Evolutionary conservation across 2,797 vertebrate genomes (phyloP).

Genomic region (Gallirallus australis): DNA sequence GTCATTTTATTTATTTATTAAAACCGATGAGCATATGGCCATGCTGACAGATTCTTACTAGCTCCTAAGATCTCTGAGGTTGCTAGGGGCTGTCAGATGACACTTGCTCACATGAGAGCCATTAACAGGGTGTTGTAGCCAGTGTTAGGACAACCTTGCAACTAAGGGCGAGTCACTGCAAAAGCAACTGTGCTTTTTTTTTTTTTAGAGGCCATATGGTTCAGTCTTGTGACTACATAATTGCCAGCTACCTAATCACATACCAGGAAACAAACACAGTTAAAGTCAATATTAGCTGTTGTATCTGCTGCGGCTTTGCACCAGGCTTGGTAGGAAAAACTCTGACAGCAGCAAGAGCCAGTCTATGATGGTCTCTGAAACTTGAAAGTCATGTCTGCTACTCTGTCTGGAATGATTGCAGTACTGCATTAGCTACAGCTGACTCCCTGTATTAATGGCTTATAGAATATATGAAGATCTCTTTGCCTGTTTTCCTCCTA

Average conservation of each 20-base stretch:
- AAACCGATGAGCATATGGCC: constrained; percentile 51
- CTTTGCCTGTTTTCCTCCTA: neutral
- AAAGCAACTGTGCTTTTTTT: constrained; percentile 56
- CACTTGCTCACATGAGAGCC: constrained; percentile 81
- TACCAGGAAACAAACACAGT: constrained; percentile 67
- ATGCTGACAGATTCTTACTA: constrained; percentile 58
- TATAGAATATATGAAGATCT: neutral
- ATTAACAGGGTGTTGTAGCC: constrained; percentile 80
- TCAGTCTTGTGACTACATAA: constrained; percentile 82
- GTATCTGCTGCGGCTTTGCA: constrained; percentile 62
- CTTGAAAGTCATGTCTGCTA: neutral
- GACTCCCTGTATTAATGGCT: constrained; percentile 43
- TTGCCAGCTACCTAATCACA: constrained; percentile 72
- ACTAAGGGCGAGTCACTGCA: constrained; percentile 71
- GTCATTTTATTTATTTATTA: neutral
- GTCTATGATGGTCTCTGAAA: constrained; percentile 9
- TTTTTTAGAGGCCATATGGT: constrained; percentile 74
- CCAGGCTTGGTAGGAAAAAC: constrained; percentile 34
- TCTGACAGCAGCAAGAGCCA: constrained; percentile 60
- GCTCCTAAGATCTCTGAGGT: constrained; percentile 63
- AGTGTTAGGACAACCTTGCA: constrained; percentile 80
- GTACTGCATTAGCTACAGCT: neutral
- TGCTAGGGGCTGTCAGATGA: constrained; percentile 83
- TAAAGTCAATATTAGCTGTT: constrained; percentile 74
- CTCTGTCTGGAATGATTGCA: constrained; percentile 23